These are phyloP conservation scores for Matsumurasca onukii DNA, from an alignment of 1,140 invertebrate genomes.

Conservation along the genomic window DNA sequence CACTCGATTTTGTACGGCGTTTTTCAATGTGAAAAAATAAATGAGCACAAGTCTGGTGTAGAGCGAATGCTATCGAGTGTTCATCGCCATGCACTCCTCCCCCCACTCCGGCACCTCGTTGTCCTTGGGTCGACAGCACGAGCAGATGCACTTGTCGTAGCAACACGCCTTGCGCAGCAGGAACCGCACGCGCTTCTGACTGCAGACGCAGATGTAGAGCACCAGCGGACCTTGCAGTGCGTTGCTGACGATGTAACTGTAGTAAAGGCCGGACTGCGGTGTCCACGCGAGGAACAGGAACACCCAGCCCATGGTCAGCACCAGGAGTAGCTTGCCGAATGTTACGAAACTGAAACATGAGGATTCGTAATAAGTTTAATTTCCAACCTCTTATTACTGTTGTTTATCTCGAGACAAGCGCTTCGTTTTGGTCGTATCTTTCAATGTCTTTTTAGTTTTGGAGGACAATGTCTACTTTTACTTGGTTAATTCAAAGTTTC, in stretches of 20 bases:
- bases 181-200: slow-evolving; percentile 74
- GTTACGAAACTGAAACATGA: slow-evolving; percentile 64
- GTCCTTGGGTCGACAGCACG: slow-evolving; percentile 55
- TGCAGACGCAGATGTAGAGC: slow-evolving; percentile 71
- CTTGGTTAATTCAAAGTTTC: too few relatives aligned
- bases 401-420: too few relatives aligned
- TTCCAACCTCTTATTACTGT: too few relatives aligned
- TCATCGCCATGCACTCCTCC: slow-evolving; percentile 66
- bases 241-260: slow-evolving; percentile 72
- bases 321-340: slow-evolving; percentile 69
- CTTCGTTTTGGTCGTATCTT: not conserved
- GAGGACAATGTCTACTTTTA: not conserved
- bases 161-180: slow-evolving; percentile 75
- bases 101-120: slow-evolving; percentile 73
- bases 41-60: not conserved
- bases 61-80: slow-evolving; percentile 32
- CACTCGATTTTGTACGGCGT: slow-evolving; percentile 10
- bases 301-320: slow-evolving; percentile 72
- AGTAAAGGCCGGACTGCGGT: slow-evolving; percentile 66
- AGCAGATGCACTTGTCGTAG: slow-evolving; percentile 55
- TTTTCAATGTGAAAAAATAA: slow-evolving; percentile 31
- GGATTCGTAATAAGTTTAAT: too few relatives aligned
- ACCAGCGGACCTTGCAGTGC: slow-evolving; percentile 68
- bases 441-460: not conserved
- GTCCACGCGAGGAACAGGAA: slow-evolving; percentile 72